Evolutionary conservation across 2,113 vertebrate genomes (phyloP).

Genomic region (Oncorhynchus masou): DNA sequence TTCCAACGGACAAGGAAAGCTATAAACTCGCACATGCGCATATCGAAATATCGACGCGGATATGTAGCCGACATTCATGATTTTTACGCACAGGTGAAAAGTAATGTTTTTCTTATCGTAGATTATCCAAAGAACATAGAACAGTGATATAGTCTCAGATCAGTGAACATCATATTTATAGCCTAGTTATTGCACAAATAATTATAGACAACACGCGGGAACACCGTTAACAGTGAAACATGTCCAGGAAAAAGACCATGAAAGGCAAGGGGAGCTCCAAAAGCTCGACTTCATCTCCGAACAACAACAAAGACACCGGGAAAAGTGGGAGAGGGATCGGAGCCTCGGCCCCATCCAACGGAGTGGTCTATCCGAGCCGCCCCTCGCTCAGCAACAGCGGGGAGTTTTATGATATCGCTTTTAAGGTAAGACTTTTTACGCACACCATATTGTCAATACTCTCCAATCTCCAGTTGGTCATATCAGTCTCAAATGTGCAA

Average conservation of each 20-base stretch:
- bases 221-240: constrained; percentile 30
- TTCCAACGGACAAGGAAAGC: not conserved
- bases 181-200: not conserved
- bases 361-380: constrained; percentile 73
- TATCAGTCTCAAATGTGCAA: not conserved
- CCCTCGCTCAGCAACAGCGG: constrained; percentile 84
- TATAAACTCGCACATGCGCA: constrained; percentile 12
- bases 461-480: not conserved
- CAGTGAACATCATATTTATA: not conserved
- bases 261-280: constrained; percentile 72
- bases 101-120: not conserved
- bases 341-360: constrained; percentile 67
- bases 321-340: constrained; percentile 50
- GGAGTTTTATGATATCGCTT: constrained; percentile 90
- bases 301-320: constrained; percentile 37
- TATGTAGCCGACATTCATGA: constrained; percentile 30
- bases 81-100: constrained; percentile 52
- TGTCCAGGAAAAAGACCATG: constrained; percentile 86
- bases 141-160: not conserved
- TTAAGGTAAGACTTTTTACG: constrained; percentile 78
- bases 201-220: not conserved
- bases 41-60: constrained; percentile 12
- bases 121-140: not conserved
- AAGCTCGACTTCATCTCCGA: constrained; percentile 69
- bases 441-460: not conserved